These are phyloP conservation scores for Syrista parreyssii DNA, from an alignment of 2,888 invertebrate genomes.

Conservation along the genomic window DNA sequence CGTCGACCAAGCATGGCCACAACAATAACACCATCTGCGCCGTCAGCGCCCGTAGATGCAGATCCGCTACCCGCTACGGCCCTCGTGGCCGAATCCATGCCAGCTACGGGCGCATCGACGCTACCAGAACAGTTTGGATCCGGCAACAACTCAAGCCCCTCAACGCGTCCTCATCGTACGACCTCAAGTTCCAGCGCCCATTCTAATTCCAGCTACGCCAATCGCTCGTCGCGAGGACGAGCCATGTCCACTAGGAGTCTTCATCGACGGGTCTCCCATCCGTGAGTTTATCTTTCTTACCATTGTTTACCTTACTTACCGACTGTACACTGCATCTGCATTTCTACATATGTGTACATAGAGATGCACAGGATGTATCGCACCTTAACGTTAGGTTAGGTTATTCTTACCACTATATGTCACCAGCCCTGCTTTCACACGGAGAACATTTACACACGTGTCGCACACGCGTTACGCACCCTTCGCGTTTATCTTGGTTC, in stretches of 20 bases:
- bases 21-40: conserved; percentile 30
- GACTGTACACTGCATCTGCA: not conserved
- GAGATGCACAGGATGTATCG: not conserved
- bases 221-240: conserved; percentile 48
- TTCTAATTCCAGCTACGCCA: conserved; percentile 23
- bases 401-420: not conserved
- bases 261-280: conserved; percentile 62
- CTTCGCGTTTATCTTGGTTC: not conserved
- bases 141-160: not conserved
- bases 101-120: not conserved
- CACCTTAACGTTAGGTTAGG: not conserved
- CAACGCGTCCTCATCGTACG: not conserved
- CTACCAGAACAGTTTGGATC: not conserved
- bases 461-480: not conserved
- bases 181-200: not conserved
- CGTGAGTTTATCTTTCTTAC: conserved; percentile 48
- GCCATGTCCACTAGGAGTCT: conserved; percentile 63
- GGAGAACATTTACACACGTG: not conserved
- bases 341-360: not conserved
- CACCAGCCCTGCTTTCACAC: not conserved
- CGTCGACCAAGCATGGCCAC: conserved; percentile 34
- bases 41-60: conserved; percentile 39
- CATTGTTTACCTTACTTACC: not conserved
- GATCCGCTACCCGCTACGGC: conserved; percentile 44
- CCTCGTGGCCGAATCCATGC: conserved; percentile 27